Percentiles rank a stretch among this genome's conserved stretches.
Evolutionary conservation across 2,797 vertebrate species (phyloP).

Genomic region (Muscicapa striata): DNA sequence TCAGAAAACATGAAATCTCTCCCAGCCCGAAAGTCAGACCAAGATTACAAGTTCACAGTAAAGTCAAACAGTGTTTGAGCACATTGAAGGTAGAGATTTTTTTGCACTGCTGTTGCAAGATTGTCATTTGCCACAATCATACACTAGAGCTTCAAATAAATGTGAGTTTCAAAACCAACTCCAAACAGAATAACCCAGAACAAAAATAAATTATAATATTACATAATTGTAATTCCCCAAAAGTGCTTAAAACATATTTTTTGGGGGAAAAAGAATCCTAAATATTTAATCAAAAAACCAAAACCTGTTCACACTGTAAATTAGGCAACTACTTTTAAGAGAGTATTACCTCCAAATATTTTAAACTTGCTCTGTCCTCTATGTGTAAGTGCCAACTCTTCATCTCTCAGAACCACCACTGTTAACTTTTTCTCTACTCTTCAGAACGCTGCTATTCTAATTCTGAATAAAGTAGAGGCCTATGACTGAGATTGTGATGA

Average conservation of each 20-base stretch:
- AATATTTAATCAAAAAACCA: not conserved
- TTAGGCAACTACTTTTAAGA: not conserved
- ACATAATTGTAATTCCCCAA: not conserved
- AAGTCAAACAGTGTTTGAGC: not conserved
- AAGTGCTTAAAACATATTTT: not conserved
- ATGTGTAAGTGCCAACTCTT: not conserved
- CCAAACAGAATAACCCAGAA: not conserved
- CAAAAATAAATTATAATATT: not conserved
- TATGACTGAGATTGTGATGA: not conserved
- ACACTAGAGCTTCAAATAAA: not conserved
- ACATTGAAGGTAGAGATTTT: fast-evolving
- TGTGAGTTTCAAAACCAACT: not conserved
- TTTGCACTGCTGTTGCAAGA: not conserved
- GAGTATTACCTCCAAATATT: not conserved
- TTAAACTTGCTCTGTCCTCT: not conserved
- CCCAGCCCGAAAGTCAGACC: not conserved
- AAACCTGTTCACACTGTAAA: not conserved
- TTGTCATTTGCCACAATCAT: not conserved
- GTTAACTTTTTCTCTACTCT: not conserved
- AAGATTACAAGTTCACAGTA: not conserved
- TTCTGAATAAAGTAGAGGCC: not conserved
- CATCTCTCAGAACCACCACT: not conserved
- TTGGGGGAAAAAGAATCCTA: fast-evolving
- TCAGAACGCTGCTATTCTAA: not conserved
- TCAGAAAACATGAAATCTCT: not conserved